phyloP scores from a whole-genome alignment of 2,888 invertebrate genomes.

The Drosophila putrida region DNA sequence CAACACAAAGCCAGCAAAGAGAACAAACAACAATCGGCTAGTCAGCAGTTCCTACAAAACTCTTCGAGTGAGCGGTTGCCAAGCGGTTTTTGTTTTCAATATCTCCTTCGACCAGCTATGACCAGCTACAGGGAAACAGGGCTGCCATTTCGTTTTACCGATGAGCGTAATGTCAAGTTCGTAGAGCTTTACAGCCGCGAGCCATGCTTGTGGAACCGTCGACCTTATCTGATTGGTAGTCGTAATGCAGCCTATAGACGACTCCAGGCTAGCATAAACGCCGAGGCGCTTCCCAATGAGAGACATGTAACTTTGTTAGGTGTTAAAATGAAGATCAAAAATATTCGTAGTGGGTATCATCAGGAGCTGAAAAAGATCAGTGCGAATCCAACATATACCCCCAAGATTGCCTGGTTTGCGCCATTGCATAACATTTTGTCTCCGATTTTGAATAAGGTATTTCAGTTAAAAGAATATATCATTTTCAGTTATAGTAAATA shows the following conservation, averaged over 20 bases:
- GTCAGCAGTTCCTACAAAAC: conserved; percentile 41
- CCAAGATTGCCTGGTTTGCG: conserved; percentile 60
- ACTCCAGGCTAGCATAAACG: conserved; percentile 63
- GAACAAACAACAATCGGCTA: conserved; percentile 30
- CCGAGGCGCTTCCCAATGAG: conserved; percentile 29
- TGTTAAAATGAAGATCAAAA: conserved; percentile 66
- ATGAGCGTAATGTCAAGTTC: conserved; percentile 59
- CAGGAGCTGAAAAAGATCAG: conserved; percentile 64
- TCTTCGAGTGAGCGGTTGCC: conserved; percentile 35
- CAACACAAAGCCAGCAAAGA: conserved; percentile 25
- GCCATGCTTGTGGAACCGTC: conserved; percentile 65
- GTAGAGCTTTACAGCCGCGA: conserved; percentile 68
- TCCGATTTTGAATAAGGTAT: conserved; percentile 57
- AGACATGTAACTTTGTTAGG: conserved; percentile 37
- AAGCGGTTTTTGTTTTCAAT: conserved; percentile 23
- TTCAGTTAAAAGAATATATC: background rate
- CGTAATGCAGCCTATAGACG: conserved; percentile 58
- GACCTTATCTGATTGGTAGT: conserved; percentile 38
- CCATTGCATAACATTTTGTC: conserved; percentile 59
- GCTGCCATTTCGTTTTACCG: conserved; percentile 64
- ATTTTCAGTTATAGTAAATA: background rate
- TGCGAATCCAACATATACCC: conserved; percentile 45
- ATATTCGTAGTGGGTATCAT: conserved; percentile 59
- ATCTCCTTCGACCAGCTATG: conserved; percentile 19
- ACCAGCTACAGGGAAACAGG: background rate